Conservation (phyloP, 2,113 vertebrate species). For the Zootoca vivipara region DNA sequence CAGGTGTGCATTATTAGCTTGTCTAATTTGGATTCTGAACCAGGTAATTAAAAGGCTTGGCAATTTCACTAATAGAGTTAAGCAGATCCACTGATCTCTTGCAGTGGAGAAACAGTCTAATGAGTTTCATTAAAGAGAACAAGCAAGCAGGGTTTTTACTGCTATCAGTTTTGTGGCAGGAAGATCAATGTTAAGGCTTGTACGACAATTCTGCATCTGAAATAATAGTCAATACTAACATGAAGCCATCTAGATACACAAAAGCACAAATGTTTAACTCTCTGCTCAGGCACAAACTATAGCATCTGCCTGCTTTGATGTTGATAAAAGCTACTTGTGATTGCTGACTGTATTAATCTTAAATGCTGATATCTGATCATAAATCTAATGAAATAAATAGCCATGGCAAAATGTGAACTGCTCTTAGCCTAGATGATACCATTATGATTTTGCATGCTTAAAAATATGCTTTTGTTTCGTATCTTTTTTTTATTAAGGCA, state of each 20-base stretch:
- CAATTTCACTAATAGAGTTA: background rate
- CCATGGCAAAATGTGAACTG: background rate
- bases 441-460: background rate
- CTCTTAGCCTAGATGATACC: background rate
- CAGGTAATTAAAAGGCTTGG: background rate
- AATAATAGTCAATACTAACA: background rate
- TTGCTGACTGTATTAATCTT: background rate
- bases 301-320: background rate
- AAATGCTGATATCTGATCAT: background rate
- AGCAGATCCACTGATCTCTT: background rate
- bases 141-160: background rate
- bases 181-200: background rate
- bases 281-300: background rate
- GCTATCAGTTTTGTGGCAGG: background rate
- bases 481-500: background rate
- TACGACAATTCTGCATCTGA: background rate
- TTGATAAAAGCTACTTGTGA: background rate
- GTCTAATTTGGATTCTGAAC: background rate
- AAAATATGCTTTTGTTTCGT: background rate
- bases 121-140: background rate
- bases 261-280: background rate
- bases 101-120: background rate
- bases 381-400: background rate
- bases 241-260: background rate
- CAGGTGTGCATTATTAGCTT: background rate